A percentile compares a stretch with the other conserved stretches of the same genome.
Conservation (phyloP, 2,797 vertebrate genomes). For the Coregonus sp. region DNA sequence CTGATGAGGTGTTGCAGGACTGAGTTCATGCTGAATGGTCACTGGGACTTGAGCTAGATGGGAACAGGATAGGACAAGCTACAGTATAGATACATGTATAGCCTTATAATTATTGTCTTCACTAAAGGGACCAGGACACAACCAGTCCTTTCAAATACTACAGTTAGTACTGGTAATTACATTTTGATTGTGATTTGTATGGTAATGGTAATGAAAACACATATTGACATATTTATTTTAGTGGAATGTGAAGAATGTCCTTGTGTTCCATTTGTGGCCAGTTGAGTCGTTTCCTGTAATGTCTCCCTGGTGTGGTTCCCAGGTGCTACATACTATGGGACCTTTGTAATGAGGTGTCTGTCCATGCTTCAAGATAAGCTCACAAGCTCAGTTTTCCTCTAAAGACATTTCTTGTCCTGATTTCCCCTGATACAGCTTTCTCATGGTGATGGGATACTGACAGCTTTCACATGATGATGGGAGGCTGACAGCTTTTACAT, state of each 20-base stretch:
- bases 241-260: not conserved
- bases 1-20: constrained; percentile 67
- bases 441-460: not conserved
- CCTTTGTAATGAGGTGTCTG: constrained; percentile 58
- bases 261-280: constrained; percentile 2
- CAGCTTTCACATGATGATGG: too few relatives aligned
- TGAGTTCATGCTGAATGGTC: constrained; percentile 47
- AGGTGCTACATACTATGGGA: constrained; percentile 29
- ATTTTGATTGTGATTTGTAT: not conserved
- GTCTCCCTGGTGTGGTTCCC: constrained; percentile 30
- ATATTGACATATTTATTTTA: not conserved
- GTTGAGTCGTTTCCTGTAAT: constrained; percentile 20
- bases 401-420: constrained; percentile 61
- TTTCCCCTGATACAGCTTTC: constrained; percentile 59
- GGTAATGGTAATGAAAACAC: not conserved
- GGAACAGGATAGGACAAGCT: not conserved
- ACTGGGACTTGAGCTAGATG: constrained; percentile 13
- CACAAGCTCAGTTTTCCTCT: constrained; percentile 42
- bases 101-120: not conserved
- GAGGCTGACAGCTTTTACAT: too few relatives aligned
- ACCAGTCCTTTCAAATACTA: not conserved
- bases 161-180: not conserved
- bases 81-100: not conserved
- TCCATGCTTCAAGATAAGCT: constrained; percentile 29
- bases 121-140: not conserved